Evolutionary conservation across 2,888 invertebrate species (phyloP), one percentile per base, ranked within the genome.

Genomic region (Charanyca ferruginea): DNA sequence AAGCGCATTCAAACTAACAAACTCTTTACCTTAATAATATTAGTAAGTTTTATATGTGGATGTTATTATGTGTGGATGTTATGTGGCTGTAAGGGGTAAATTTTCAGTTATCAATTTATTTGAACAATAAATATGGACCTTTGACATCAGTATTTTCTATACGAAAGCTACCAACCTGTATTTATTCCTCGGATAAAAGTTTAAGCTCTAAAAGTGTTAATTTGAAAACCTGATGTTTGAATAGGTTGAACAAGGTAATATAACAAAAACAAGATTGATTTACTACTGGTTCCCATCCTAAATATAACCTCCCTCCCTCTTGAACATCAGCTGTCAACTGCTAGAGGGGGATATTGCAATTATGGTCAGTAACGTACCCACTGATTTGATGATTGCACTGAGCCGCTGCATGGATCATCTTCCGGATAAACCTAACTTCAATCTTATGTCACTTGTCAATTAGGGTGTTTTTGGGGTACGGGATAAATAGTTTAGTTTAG

Each of bases 361-460:
- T 49, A 68, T 9, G 35, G 28, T 11, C 35, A 7, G 3, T 16
- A 38, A 38, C 28, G 5, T 28, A 18, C 2, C 11, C 42, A 6
- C 54, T 73, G 47, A 73, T 72, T 67, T 48, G 67, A 61, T 73
- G 74, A 72, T 67, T 72, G 74, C 74, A 73, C 52, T 41, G 9
- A n/a, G 9, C 8, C 44, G 18, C 51, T 72, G 69, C 72, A 54
- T 38, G 23, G 16, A 8, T 35, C 16, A 23, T 47, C 35, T 72
- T 72, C 65, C 55, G 55, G 51, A 52, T 42, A 18, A 13, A 7
- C 45, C 3, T 20, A 62, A 52, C 52, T 42, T 38, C 38, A 38
- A 18, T 47, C 53, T 63, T 54, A 49, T 22, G 16, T 63, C 42
- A 60, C 3, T n/a, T 22, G 6, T 38, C 1, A 20, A 3, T 18